Evolutionary conservation across 2,888 invertebrate species (phyloP), one percentile per base, ranked within the genome.

Genomic region (Drosophila limbata): DNA sequence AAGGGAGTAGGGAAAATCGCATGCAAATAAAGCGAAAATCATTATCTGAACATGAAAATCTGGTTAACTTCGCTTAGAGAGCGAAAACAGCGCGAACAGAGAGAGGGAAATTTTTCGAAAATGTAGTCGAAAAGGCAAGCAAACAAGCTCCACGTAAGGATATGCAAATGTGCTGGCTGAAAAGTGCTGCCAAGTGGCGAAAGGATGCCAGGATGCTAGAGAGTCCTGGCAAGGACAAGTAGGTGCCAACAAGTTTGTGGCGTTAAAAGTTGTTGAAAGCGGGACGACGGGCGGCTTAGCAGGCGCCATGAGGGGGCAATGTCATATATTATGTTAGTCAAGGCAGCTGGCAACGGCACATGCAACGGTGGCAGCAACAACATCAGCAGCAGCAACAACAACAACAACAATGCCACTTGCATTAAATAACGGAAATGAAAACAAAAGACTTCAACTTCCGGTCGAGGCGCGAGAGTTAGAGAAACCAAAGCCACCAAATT

Each of bases 351-450:
- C 87, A 76, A 15, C 60, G 68, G 57, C 47, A 55, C 53, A 59
- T 37, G 44, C 78, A 63, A 28, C 8, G 28, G 28, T 28, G 28
- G n/a, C n/a, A 37, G n/a, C 69, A 69, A 31, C 44, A 53, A 21
- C 59, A 64, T 17, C 39, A 59, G 1, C 61, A 56, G 9, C 56
- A 71, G 59, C 68, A 75, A 66, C 48, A 56, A 31, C 62, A 51
- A 52, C 67, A 72, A 62, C 67, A 75, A 66, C 72, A 76, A 71
- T 66, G 86, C 65, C 73, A 79, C 82, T 81, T 84, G 87, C 84
- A 88, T 89, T 89, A 86, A 88, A 88, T 81, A 88, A 88, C 87
- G 88, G 90, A 89, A 88, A 88, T 88, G 83, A 84, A 88, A 88
- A 89, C 90, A 88, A 89, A 88, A 83, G 88, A 83, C 84, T 81